Evolutionary conservation across 2,797 vertebrate genomes (phyloP), one percentile per base, ranked within the genome.

Genomic region (Myripristis jacobus): DNA sequence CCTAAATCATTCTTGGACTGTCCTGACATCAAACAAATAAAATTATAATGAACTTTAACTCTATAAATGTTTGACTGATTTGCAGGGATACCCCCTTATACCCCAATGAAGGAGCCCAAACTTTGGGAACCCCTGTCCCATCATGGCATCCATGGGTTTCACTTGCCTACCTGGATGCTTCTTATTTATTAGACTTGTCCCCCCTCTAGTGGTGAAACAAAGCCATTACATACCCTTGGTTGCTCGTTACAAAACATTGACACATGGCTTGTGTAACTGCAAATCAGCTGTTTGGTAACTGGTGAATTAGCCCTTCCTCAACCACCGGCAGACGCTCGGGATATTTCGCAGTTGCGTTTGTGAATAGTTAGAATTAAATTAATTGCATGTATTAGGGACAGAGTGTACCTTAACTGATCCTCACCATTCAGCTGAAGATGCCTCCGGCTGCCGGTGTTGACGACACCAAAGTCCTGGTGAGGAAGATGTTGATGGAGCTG

Each of bases 221-320:
- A 25, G 1, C 18, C 19, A 73, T 85, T 88, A 80, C 87, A 88
- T 7, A 0, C 3, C 3, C 24, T 13, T 6, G 11, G 2, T 8
- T 46, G 57, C 16, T n/a, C 4, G 77, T 92, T 91, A 92, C 87
- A 89, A 91, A 92, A 92, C 81, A 68, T 62, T 0, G 1, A 31
- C 79, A 81, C 79, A 29, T 79, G 70, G 60, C 70, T 90, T 90
- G 80, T 88, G 87, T 90, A 91, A 91, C 77, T 60, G 4, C 2
- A 55, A 70, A 75, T 74, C 83, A 90, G 81, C 88, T 86, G 88
- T 89, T 91, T 74, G 67, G 51, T 89, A 90, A 87, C 75, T 8
- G 1, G 29, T 4, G 41, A 41, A 13, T 43, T 15, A 43, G 15
- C 15, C 41, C 12, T 16, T 4, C 41, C 15, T 5, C 41, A 43